Conservation (phyloP, 2,888 invertebrate genomes). For the Tridacna crocea region DNA sequence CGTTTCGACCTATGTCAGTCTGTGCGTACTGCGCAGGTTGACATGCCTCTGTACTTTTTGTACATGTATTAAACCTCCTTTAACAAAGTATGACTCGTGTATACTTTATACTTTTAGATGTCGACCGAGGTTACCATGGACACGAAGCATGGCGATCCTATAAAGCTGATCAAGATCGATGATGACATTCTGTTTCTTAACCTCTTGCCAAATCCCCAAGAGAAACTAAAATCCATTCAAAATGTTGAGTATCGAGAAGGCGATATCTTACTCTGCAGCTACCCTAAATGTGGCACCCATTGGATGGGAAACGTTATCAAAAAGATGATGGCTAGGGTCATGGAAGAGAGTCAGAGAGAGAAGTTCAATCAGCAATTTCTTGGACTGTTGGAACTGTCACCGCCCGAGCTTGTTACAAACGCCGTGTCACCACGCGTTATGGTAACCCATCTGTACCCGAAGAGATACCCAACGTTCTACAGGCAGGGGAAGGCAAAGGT, state of each 20-base stretch:
- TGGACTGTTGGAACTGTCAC: background rate
- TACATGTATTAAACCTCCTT: no score
- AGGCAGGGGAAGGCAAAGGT: slow-evolving; percentile 5
- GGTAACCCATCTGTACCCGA: slow-evolving; percentile 9
- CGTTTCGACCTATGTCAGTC: no score
- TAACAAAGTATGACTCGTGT: no score
- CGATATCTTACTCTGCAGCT: slow-evolving; percentile 13
- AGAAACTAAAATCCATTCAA: background rate
- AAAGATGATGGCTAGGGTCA: background rate
- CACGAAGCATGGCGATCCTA: slow-evolving; percentile 2
- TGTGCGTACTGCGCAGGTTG: no score
- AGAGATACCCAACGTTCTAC: background rate
- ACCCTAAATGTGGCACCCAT: slow-evolving; percentile 17
- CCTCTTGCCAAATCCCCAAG: background rate
- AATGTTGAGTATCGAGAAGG: background rate
- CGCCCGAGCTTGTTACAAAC: background rate
- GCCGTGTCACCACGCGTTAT: background rate
- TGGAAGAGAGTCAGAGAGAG: background rate
- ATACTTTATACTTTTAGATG: background rate
- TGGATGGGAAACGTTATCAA: background rate
- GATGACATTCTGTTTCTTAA: background rate
- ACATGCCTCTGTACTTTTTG: no score
- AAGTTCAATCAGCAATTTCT: background rate
- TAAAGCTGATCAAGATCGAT: slow-evolving; percentile 1
- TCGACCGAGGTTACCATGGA: background rate